Base-by-base conservation (phyloP, 2,888 invertebrate species). In the Chromoteleia sp. region DNA sequence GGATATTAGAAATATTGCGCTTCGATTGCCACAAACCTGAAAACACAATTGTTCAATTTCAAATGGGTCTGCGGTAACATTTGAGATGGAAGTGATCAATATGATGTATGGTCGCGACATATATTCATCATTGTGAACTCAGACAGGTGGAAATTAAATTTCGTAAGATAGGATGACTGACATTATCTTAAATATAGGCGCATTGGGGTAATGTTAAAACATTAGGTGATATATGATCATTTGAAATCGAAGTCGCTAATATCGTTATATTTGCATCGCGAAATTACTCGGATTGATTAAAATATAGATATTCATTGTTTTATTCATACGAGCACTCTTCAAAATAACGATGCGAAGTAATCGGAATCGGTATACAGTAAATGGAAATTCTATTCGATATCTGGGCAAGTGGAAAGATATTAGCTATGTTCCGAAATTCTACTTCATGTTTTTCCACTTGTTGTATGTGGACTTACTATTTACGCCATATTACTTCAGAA, bases 111-210 rank as follows among this genome's bases (percentile, higher is more conserved):
- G 33, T n/a, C 5, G 54, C 17, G 17, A n/a, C 33, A 36, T 33
- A 15, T 52, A 30, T 52, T 30, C 30, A 30, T 19, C 33, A 33
- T 54, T 36, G 54, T 36, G 19, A 5, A 4, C 10, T 10, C n/a
- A 17, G 54, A 54, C 54, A 54, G 54, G 33, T 54, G 33, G 54
- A 54, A 54, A 36, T 54, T 54, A 54, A 54, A 54, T 54, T 54
- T 54, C 33, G 33, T 54, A 54, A 36, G 33, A 36, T 54, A 54
- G 33, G n/a, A 19, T 54, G 54, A 54, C n/a, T 36, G 54, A 17
- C 54, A 29, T 36, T 54, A 36, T 54, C 54, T 54, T 54, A 54
- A 52, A 48, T 48, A 21, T n/a, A 48, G 45, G 10, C 21, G 21
- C 21, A 48, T 48, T 21, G 19, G 10, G 21, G 39, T 6, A 12